Evolutionary conservation across 2,113 vertebrate genomes (phyloP), one percentile per base, ranked within the genome.

Genomic region (Benitochromis conjunctus): DNA sequence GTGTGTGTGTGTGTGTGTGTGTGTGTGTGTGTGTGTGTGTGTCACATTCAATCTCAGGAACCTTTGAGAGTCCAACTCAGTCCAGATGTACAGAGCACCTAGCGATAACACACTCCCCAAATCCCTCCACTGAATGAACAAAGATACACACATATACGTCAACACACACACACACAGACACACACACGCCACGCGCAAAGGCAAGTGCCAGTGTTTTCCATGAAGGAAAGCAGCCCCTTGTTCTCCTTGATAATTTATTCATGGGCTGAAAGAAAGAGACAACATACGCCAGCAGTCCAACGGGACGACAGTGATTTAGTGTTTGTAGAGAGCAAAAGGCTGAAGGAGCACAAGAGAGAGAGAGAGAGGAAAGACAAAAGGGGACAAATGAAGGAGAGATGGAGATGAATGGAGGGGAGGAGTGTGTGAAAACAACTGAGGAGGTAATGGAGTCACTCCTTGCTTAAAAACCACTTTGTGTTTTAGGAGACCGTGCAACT

Each of bases 211-310:
- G 81, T 84, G 89, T 91, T 93, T 91, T 79, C 88, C 82, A 87
- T 79, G 82, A 81, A 85, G 91, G 80, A 86, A 92, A 87, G 76
- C 87, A 80, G 57, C 81, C 88, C 84, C 91, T 92, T 91, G 89
- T 90, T 93, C 90, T 79, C 91, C 94, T 93, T 95, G 92, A 95
- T 96, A 93, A 95, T 95, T 96, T 95, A 96, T 95, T 96, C 94
- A 96, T 95, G 89, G 81, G 79, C 86, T 89, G 83, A 89, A 82
- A 88, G 89, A 86, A 89, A 94, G 90, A 94, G 88, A 85, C 93
- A 94, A 94, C 91, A 92, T 79, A 89, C 62, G 82, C 41, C 81
- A 56, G 81, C 41, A 62, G 86, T 91, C 94, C 82, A 80, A 93
- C 41, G 85, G 88, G 93, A 94, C 86, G 60, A 84, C 89, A 87